These are phyloP conservation scores for Amniataba percoides DNA, from an alignment of 2,797 vertebrate genomes.

Conservation along the genomic window DNA sequence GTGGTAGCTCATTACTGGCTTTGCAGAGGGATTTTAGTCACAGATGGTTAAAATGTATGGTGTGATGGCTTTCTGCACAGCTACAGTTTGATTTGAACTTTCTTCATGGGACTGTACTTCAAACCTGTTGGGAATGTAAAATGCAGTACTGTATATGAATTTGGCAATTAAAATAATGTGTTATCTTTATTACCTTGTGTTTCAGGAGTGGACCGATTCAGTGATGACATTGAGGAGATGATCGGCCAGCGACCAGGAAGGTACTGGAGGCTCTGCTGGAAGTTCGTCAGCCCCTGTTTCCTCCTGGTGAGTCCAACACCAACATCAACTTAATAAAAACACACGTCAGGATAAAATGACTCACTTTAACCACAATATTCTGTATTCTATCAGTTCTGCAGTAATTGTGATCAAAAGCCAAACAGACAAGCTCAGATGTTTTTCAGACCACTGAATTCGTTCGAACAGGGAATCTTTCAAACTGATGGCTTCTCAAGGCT, in stretches of 20 bases:
- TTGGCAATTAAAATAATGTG: neutral
- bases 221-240: constrained; percentile 93
- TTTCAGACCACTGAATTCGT: neutral
- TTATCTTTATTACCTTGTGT: constrained; percentile 30
- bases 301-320: constrained; percentile 86
- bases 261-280: constrained; percentile 95
- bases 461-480: neutral
- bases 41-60: constrained; percentile 6
- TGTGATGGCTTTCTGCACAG: neutral
- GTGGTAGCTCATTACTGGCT: neutral
- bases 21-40: neutral
- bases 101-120: neutral
- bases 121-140: neutral
- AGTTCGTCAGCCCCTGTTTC: constrained; percentile 94
- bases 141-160: neutral
- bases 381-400: neutral
- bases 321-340: neutral
- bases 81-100: neutral
- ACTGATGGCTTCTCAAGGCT: neutral
- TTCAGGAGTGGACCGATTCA: constrained; percentile 92
- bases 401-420: neutral
- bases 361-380: neutral
- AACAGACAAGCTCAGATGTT: neutral
- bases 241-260: constrained; percentile 90
- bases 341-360: neutral